Base-by-base conservation (phyloP, 2,888 invertebrate species). In the Furcula furcula region DNA sequence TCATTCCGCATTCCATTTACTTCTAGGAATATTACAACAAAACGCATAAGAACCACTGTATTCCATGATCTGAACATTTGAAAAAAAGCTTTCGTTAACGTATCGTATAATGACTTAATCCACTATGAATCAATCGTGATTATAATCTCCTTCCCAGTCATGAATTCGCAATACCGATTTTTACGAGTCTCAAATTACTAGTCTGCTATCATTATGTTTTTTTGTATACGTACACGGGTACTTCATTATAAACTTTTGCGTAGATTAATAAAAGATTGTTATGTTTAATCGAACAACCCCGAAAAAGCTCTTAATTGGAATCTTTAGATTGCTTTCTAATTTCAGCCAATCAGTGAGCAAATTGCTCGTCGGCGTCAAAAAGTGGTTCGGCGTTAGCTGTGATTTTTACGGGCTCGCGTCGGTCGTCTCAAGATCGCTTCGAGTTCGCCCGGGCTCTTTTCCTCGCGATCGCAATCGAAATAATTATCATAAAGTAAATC, bases 401-500 rank as follows among this genome's bases (percentile, higher is more conserved):
- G 76, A 76, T 78, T 80, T 80, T 78, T 74, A 76, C 66, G 69
- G 65, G 67, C 67, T 66, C 55, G 55, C 62, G 60, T 65, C 64
- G 63, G 58, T 47, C 59, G 62, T 55, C 66, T 70, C 63, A 61
- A 65, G 74, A 74, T 74, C 65, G 62, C 62, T 62, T 70, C 62
- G 64, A 72, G 73, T 65, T 65, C 71, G 66, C 65, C 61, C 66
- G 46, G 67, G 69, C 70, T 74, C 66, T 76, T 78, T 77, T 72
- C 73, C 67, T 67, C 67, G 72, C 76, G 80, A 79, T 78, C 79
- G 78, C 84, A 83, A 84, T 84, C 82, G 81, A 81, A 85, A 84
- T 85, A 85, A 85, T 85, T 83, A 85, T 83, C 83, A 85, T 84
- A 84, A 85, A 85, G 82, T 81, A 84, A 82, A 84, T 81, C 83